Percentiles rank a stretch among this genome's conserved stretches.
Evolutionary conservation across 2,113 vertebrate genomes (phyloP).

Genomic region (Serilophus lunatus): DNA sequence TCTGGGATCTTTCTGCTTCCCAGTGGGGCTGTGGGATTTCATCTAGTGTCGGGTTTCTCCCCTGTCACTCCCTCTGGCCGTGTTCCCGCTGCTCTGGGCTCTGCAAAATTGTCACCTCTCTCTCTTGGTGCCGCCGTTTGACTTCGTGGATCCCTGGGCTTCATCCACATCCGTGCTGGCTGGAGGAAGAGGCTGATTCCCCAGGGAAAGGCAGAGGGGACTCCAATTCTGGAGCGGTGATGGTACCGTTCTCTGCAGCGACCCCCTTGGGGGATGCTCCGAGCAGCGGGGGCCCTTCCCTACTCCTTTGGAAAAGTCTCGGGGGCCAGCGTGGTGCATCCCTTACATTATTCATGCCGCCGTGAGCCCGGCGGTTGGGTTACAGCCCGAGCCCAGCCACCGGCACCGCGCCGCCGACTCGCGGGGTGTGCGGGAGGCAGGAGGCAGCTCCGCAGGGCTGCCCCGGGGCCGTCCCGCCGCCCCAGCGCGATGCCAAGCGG

Average conservation of each 20-base stretch:
- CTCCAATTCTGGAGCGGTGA: not conserved
- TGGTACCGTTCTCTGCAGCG: rapidly evolving
- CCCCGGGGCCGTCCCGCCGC: not conserved
- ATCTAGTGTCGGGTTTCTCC: not conserved
- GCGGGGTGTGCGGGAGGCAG: not conserved
- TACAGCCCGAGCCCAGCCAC: constrained; percentile 75
- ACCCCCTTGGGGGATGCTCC: not conserved
- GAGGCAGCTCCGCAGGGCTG: not conserved
- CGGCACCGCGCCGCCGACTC: constrained; percentile 66
- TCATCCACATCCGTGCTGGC: rapidly evolving
- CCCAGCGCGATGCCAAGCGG: not conserved
- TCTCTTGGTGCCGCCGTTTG: not conserved
- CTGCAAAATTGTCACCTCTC: not conserved
- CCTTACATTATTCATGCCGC: constrained; percentile 88
- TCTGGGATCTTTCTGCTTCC: not conserved
- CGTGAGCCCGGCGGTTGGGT: constrained; percentile 79
- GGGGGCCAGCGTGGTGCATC: constrained; percentile 77
- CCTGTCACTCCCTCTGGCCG: rapidly evolving
- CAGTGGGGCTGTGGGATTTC: not conserved
- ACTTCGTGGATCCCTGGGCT: not conserved
- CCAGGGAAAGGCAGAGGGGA: not conserved
- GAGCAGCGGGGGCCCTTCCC: not conserved
- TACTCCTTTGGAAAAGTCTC: constrained; percentile 74
- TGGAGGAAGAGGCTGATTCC: not conserved
- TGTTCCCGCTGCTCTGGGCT: not conserved